These are phyloP conservation scores for Halichoeres trimaculatus DNA, from an alignment of 2,113 vertebrate genomes.

Conservation along the genomic window DNA sequence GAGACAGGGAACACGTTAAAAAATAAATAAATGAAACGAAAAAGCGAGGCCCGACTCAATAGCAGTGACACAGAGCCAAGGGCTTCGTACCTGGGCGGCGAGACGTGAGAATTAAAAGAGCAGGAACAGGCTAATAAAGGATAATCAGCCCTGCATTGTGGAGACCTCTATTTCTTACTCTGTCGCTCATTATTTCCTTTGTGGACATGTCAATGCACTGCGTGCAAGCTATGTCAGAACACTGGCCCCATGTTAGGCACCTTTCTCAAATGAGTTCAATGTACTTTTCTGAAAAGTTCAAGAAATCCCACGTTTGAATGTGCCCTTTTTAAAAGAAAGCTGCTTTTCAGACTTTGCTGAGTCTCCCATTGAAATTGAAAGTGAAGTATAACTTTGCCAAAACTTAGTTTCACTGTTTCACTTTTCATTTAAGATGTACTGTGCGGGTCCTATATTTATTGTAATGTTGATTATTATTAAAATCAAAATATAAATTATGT, in stretches of 20 bases:
- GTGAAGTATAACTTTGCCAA: not conserved
- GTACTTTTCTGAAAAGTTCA: not conserved
- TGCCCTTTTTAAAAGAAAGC: not conserved
- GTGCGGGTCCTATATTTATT: no score
- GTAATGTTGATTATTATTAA: no score
- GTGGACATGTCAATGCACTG: slow-evolving; percentile 29
- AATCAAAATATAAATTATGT: no score
- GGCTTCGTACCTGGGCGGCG: slow-evolving; percentile 43
- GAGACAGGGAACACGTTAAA: slow-evolving; percentile 23
- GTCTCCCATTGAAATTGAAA: not conserved
- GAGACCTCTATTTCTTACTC: slow-evolving; percentile 31
- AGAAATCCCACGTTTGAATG: not conserved
- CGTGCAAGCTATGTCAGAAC: slow-evolving; percentile 9
- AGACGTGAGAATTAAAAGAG: slow-evolving; percentile 43
- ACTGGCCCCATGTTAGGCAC: not conserved
- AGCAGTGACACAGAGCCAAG: slow-evolving; percentile 26
- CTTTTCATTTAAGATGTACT: no score
- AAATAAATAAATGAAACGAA: slow-evolving; percentile 32
- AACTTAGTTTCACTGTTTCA: not conserved
- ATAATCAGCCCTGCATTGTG: slow-evolving; percentile 69
- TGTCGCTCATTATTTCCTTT: slow-evolving; percentile 64
- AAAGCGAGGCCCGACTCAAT: slow-evolving; percentile 25
- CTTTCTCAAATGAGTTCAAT: slow-evolving; percentile 8
- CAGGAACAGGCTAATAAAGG: slow-evolving; percentile 62
- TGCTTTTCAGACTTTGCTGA: not conserved